Percentiles rank a stretch among this genome's conserved stretches.
Evolutionary conservation across 2,797 vertebrate genomes (phyloP).

Genomic region (Apogon hyalosoma): DNA sequence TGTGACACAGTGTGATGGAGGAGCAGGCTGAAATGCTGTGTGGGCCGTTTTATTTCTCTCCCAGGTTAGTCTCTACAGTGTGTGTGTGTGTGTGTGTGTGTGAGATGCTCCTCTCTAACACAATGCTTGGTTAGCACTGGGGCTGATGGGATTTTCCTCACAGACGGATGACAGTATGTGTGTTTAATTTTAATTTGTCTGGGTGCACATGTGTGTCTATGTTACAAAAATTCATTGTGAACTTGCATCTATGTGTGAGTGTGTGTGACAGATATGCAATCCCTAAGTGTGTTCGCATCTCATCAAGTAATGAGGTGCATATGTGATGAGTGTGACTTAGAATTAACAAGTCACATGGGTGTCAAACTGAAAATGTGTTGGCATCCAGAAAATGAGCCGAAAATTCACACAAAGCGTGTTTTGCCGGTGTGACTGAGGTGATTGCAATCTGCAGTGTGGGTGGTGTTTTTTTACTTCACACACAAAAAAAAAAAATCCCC

Average conservation of each 20-base stretch:
- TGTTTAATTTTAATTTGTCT: conserved; percentile 48
- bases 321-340: conserved; percentile 58
- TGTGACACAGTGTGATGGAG: conserved; percentile 45
- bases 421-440: conserved; percentile 49
- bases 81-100: conserved; percentile 17
- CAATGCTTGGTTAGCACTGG: conserved; percentile 48
- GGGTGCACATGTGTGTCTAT: conserved; percentile 13
- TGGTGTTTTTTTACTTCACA: conserved; percentile 35
- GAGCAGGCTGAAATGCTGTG: conserved; percentile 50
- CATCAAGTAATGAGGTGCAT: conserved; percentile 71
- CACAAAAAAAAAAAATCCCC: conserved; percentile 9
- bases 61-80: conserved; percentile 39
- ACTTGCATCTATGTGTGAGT: conserved; percentile 5
- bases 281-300: conserved; percentile 45
- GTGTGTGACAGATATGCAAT: conserved; percentile 23
- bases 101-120: conserved; percentile 41
- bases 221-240: neutral
- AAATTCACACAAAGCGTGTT: conserved; percentile 10
- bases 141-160: conserved; percentile 55
- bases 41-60: conserved; percentile 39
- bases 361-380: conserved; percentile 59
- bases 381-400: conserved; percentile 35
- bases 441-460: conserved; percentile 37
- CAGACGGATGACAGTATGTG: conserved; percentile 45
- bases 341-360: conserved; percentile 68